Evolutionary conservation across 2,797 vertebrate genomes (phyloP).

Genomic region (Channallabes apus): DNA sequence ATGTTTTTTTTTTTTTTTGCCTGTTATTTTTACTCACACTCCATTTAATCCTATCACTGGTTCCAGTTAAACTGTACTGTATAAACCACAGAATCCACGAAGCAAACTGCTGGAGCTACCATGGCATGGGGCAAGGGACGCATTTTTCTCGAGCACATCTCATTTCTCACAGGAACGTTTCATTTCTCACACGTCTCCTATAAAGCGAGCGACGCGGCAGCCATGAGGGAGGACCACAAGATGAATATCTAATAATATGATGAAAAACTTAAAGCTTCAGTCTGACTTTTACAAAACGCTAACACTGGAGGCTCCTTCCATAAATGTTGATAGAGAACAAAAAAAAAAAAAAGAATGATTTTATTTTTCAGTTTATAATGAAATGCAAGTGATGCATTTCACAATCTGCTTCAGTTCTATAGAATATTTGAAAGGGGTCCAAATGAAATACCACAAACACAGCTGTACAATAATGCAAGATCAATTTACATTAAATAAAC

Average conservation of each 20-base stretch:
- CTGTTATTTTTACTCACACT: too few species aligned
- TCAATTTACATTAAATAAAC: neutral
- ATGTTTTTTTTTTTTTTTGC: too few species aligned
- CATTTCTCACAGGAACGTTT: constrained; percentile 1
- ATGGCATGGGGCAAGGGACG: neutral
- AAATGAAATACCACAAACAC: neutral
- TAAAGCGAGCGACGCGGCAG: neutral
- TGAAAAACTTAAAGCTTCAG: neutral
- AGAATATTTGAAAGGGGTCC: neutral
- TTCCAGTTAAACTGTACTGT: neutral
- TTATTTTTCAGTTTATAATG: neutral
- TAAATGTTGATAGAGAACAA: neutral
- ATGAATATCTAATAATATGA: neutral
- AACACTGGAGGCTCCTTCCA: too few species aligned
- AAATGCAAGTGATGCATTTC: neutral
- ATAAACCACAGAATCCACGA: neutral
- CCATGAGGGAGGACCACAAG: neutral
- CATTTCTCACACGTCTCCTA: neutral
- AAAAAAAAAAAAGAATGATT: neutral
- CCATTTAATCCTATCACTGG: neutral
- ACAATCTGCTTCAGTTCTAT: neutral
- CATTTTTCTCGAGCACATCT: neutral
- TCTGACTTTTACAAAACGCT: neutral
- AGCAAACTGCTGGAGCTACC: neutral
- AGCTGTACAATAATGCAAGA: neutral